Conservation (phyloP, 2,888 invertebrate species). For the Thymelicus acteon region DNA sequence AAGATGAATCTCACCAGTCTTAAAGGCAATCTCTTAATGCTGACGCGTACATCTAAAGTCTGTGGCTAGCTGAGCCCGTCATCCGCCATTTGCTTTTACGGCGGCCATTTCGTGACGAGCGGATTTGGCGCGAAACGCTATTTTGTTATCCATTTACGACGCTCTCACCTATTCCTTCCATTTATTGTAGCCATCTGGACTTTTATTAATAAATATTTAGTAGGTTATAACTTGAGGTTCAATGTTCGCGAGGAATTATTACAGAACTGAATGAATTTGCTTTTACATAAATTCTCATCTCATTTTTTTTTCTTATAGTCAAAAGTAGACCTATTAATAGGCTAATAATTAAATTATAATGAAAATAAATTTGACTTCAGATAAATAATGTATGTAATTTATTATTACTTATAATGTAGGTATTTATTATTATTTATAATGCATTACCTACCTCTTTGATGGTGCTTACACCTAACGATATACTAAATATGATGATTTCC, state of each 20-base stretch:
- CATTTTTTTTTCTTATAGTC: too few species aligned
- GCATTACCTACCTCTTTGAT: too few species aligned
- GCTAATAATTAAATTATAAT: too few species aligned
- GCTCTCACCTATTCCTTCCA: slow-evolving; percentile 12
- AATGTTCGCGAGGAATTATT: background rate
- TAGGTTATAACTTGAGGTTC: background rate
- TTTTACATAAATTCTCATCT: too few species aligned
- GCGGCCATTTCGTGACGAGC: slow-evolving; percentile 45
- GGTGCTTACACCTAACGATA: too few species aligned
- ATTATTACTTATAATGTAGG: too few species aligned
- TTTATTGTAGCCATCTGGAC: slow-evolving; percentile 31
- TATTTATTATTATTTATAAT: too few species aligned
- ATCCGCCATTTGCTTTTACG: slow-evolving; percentile 49
- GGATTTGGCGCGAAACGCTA: slow-evolving; percentile 45
- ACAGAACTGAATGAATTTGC: background rate
- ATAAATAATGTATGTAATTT: too few species aligned
- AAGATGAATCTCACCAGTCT: background rate
- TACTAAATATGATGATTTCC: too few species aligned
- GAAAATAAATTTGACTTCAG: too few species aligned
- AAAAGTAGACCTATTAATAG: too few species aligned
- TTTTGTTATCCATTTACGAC: slow-evolving; percentile 39
- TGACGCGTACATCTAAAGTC: slow-evolving; percentile 20
- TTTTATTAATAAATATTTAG: slow-evolving; percentile 34
- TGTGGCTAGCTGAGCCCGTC: slow-evolving; percentile 28
- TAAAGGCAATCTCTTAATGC: slow-evolving; percentile 13